These are phyloP conservation scores for Pelecanoides urinatrix DNA, from an alignment of 2,113 vertebrate species.

Conservation along the genomic window DNA sequence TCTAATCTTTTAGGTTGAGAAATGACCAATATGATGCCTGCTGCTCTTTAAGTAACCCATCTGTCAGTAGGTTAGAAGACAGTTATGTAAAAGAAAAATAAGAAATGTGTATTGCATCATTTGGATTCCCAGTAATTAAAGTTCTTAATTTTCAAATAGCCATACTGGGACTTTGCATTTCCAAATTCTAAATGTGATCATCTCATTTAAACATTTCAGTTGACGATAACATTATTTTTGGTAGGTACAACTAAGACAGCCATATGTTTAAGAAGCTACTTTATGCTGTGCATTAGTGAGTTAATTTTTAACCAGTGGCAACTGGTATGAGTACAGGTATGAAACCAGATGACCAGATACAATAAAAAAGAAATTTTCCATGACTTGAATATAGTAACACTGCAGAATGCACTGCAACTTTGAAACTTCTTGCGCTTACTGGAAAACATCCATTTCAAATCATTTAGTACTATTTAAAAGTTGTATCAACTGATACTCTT, in stretches of 20 bases:
- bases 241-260: background rate
- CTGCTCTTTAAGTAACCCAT: conserved; percentile 32
- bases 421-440: background rate
- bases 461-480: background rate
- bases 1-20: background rate
- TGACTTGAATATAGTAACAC: background rate
- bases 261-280: background rate
- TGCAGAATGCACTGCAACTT: background rate
- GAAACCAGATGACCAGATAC: background rate
- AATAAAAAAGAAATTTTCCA: background rate
- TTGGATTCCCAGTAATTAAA: conserved; percentile 17
- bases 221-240: background rate
- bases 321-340: background rate
- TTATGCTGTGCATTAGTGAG: background rate
- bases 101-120: background rate
- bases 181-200: background rate
- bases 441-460: background rate
- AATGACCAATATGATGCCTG: conserved; percentile 7
- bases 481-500: background rate
- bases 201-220: background rate
- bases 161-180: background rate
- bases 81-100: conserved; percentile 28
- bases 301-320: background rate
- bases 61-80: conserved; percentile 13
- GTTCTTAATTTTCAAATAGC: conserved; percentile 13